A percentile compares a stretch with the other conserved stretches of the same genome.
These are phyloP conservation scores for Ceuthmochares aereus DNA, from an alignment of 2,113 vertebrate species.

Conservation along the genomic window DNA sequence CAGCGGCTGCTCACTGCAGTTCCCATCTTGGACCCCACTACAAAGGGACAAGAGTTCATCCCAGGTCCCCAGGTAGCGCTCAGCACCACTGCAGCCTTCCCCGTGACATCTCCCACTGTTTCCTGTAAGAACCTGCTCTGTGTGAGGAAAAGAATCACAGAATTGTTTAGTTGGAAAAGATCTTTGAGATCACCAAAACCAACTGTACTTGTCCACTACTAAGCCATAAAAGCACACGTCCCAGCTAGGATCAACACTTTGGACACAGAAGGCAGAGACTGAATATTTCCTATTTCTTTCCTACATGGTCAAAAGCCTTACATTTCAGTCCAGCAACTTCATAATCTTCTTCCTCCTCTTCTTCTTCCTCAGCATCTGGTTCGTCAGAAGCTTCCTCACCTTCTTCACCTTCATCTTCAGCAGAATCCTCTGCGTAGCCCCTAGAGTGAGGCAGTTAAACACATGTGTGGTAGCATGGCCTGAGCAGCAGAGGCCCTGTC, in stretches of 20 bases:
- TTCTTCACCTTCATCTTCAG: slow-evolving; percentile 86
- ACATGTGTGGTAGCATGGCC: not conserved
- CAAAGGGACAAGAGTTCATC: not conserved
- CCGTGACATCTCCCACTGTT: not conserved
- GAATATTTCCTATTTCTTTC: not conserved
- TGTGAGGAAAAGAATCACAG: not conserved
- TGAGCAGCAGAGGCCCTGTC: not conserved
- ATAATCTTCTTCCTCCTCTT: slow-evolving; percentile 87
- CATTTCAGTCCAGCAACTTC: slow-evolving; percentile 89
- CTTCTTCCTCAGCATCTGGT: slow-evolving; percentile 77
- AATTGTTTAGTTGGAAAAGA: too few relatives aligned
- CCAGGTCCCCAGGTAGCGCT: not conserved
- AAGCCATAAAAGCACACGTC: not conserved
- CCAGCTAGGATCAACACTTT: not conserved
- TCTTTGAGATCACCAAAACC: too few relatives aligned
- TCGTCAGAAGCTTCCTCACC: slow-evolving; percentile 83
- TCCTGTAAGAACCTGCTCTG: not conserved
- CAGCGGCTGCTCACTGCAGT: not conserved
- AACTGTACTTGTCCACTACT: too few relatives aligned
- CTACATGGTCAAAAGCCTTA: slow-evolving; percentile 71
- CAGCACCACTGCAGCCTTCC: not conserved
- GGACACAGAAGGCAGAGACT: not conserved
- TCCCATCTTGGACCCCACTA: not conserved
- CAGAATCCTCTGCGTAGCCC: slow-evolving; percentile 90
- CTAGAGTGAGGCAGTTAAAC: slow-evolving; percentile 67